Conservation (phyloP, 2,113 vertebrate genomes). For the Oreamnos americanus region DNA sequence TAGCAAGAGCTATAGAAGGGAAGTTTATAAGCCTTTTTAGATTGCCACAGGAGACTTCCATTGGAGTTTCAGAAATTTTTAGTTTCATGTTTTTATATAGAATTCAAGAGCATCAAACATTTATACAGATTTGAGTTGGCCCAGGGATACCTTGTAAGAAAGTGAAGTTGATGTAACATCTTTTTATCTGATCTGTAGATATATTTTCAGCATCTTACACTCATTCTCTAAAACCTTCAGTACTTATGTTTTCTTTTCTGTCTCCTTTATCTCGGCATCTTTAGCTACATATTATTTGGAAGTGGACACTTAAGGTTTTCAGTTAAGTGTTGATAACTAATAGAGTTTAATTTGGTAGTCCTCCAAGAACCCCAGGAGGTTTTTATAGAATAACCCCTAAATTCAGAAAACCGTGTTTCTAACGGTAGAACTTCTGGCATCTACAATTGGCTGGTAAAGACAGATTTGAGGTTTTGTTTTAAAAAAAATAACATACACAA, state of each 20-base stretch:
- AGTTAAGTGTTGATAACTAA: constrained; percentile 25
- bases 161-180: background rate
- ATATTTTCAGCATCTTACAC: background rate
- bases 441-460: background rate
- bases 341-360: constrained; percentile 7
- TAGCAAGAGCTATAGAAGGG: background rate
- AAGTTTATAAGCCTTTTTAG: constrained; percentile 6
- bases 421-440: constrained; percentile 5
- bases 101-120: background rate
- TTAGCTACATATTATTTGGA: constrained; percentile 2
- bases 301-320: constrained; percentile 34
- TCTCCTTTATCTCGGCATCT: background rate
- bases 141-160: background rate
- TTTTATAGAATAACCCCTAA: constrained; percentile 11
- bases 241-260: background rate
- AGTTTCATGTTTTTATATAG: background rate
- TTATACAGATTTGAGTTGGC: background rate
- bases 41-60: background rate
- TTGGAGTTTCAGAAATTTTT: background rate
- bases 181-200: background rate
- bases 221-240: background rate
- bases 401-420: constrained; percentile 28
- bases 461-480: background rate
- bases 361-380: constrained; percentile 18
- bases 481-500: background rate